Conservation (phyloP, 1,140 invertebrate species). For the Drosophila sturtevanti region DNA sequence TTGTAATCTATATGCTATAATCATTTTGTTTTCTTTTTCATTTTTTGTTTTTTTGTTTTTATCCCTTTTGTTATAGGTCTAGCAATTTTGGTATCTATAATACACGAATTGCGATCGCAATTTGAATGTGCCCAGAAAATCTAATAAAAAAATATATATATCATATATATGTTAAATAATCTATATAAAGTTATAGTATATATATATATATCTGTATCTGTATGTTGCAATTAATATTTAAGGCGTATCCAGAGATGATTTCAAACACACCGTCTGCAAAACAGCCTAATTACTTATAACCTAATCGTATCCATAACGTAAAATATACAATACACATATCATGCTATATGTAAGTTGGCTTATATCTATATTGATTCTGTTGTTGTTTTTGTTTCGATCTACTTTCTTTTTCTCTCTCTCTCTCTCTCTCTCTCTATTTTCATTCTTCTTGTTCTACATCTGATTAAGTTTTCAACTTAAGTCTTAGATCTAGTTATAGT, state of each 20-base stretch:
- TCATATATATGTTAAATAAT: slow-evolving; percentile 36
- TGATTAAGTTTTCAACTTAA: slow-evolving; percentile 14
- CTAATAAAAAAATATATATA: slow-evolving; percentile 55
- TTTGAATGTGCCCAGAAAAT: slow-evolving; percentile 50
- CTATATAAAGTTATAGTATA: slow-evolving; percentile 17
- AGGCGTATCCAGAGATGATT: slow-evolving; percentile 9
- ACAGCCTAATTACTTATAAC: slow-evolving; percentile 35
- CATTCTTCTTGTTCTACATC: neutral
- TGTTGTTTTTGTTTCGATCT: slow-evolving; percentile 6
- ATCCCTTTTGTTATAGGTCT: slow-evolving; percentile 28
- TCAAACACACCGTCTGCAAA: slow-evolving; percentile 2
- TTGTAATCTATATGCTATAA: neutral
- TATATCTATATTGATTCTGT: slow-evolving; percentile 37
- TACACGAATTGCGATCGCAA: slow-evolving; percentile 49
- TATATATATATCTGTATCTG: slow-evolving; percentile 9
- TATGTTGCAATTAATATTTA: slow-evolving; percentile 1
- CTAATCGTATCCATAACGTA: slow-evolving; percentile 34
- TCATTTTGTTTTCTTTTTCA: neutral
- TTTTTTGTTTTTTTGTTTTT: neutral
- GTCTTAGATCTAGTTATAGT: neutral
- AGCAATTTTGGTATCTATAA: slow-evolving; percentile 61
- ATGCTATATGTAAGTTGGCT: slow-evolving; percentile 41
- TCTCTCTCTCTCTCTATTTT: neutral
- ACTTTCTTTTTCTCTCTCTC: slow-evolving; percentile 2
- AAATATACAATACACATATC: slow-evolving; percentile 38